Evolutionary conservation across 2,797 vertebrate species (phyloP).

Genomic region (Pipistrellus pygmaeus): DNA sequence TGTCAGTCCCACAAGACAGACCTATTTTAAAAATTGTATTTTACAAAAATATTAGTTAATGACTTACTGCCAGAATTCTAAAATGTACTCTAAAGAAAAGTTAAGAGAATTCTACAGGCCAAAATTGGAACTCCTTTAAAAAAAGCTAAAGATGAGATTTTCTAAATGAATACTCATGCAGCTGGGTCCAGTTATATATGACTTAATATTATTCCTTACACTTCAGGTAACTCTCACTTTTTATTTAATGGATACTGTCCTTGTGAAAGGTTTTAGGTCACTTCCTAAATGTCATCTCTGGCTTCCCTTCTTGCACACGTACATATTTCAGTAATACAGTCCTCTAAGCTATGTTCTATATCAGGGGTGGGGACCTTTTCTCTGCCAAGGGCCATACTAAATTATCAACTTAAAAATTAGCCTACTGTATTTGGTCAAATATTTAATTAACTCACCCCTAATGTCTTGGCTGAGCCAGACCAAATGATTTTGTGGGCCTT

Average conservation of each 20-base stretch:
- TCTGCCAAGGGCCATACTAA: no score
- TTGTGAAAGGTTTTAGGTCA: conserved; percentile 10
- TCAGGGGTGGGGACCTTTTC: background rate
- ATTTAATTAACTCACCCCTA: no score
- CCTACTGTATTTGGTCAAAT: no score
- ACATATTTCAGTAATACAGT: conserved; percentile 37
- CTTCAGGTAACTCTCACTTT: conserved; percentile 12
- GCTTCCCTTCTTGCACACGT: background rate
- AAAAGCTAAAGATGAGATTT: conserved; percentile 57
- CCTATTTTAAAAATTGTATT: conserved; percentile 63
- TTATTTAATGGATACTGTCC: conserved; percentile 32
- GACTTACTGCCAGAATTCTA: conserved; percentile 39
- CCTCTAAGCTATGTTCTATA: conserved; percentile 10
- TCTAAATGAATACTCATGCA: conserved; percentile 54
- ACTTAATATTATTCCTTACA: background rate
- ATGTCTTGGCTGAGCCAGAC: no score
- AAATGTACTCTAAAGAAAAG: conserved; percentile 52
- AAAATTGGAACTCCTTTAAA: conserved; percentile 62
- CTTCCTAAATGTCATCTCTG: conserved; percentile 44
- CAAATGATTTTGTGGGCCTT: no score
- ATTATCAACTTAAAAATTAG: no score
- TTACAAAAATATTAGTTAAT: conserved; percentile 60
- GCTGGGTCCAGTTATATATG: conserved; percentile 19
- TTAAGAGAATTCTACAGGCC: conserved; percentile 51
- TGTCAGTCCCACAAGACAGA: conserved; percentile 40